Evolutionary conservation across 1,140 invertebrate genomes (phyloP), one percentile per base, ranked within the genome.

Genomic region (Scaptodrosophila lebanonensis): DNA sequence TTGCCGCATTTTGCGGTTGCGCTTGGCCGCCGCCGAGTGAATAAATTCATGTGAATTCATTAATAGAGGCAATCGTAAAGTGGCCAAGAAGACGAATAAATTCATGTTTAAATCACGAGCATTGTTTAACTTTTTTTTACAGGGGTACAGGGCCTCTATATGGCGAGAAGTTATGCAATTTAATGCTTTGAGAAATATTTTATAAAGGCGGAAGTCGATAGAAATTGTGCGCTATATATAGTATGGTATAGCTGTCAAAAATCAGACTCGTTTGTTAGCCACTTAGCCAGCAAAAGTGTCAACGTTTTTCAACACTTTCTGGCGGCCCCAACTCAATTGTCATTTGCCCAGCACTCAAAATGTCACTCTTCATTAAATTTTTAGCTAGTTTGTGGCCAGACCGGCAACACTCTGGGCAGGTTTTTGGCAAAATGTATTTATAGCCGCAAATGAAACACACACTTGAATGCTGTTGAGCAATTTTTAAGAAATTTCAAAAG

Each of bases 361-460:
- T 77, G 72, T 79, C 72, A 77, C 52, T 77, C 72, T 77, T 77
- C 72, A 79, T 77, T 72, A 67, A 57, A 54, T 59, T n/a, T n/a
- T n/a, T 33, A 65, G 63, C 68, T 77, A 63, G 77, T 76, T 77
- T 72, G 42, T 57, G 67, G 44, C 58, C 56, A 32, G 50, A 15
- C 25, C 9, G 35, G 35, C 12, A 40, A n/a, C 17, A 20, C 20
- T 20, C 22, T 12, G n/a, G 32, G n/a, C 9, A 11, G 8, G 6
- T 29, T 17, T 17, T 29, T 56, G 56, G 52, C 51, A 44, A 62
- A 56, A 62, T 36, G 16, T 52, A 47, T 47, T 45, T 49, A 32
- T 54, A n/a, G n/a, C n/a, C n/a, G n/a, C n/a, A n/a, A n/a, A n/a
- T n/a, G n/a, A n/a, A n/a, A n/a, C n/a, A n/a, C n/a, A n/a, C n/a